Evolutionary conservation across 2,797 vertebrate genomes (phyloP), one percentile per base, ranked within the genome.

Genomic region (Ataeniobius toweri): DNA sequence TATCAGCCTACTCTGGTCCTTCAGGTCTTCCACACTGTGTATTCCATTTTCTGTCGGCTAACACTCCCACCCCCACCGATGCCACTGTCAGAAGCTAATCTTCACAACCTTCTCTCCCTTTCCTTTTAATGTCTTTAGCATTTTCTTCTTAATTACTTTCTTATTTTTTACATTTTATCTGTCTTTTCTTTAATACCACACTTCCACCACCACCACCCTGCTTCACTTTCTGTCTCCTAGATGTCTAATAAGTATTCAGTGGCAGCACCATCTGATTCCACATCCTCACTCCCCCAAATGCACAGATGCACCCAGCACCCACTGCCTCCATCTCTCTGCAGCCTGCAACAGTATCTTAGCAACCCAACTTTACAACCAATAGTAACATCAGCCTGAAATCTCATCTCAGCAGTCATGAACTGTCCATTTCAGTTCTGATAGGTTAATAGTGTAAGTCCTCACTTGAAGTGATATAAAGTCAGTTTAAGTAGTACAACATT

Each of bases 341-440:
- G 73, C 71, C 83, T 88, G 79, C 77, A 79, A 85, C 80, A 77
- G 90, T 92, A 88, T 89, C 90, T 86, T 92, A 92, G 90, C 89
- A 92, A 92, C 90, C 80, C 75, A 89, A 89, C 89, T 87, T 89
- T 87, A 89, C 77, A 83, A 86, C 53, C 83, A 83, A 82, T 88
- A 81, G 79, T 81, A 88, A 85, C 80, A 86, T 87, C 82, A 83
- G 53, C 67, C 77, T 71, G 46, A 44, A 81, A 74, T 68, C 74
- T 73, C 12, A 36, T 63, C 14, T 63, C 61, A 36, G 18, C 28
- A 63, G 61, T 63, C 61, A 36, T 63, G 20, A 65, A 41, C 58
- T 51, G 48, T 80, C 72, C 48, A 75, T 80, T 73, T 70, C 7
- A 58, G 73, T 83, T 46, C 12, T 58, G 71, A 20, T 46, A 44